Conservation (phyloP, 2,113 vertebrate species). For the Limnothrissa miodon region DNA sequence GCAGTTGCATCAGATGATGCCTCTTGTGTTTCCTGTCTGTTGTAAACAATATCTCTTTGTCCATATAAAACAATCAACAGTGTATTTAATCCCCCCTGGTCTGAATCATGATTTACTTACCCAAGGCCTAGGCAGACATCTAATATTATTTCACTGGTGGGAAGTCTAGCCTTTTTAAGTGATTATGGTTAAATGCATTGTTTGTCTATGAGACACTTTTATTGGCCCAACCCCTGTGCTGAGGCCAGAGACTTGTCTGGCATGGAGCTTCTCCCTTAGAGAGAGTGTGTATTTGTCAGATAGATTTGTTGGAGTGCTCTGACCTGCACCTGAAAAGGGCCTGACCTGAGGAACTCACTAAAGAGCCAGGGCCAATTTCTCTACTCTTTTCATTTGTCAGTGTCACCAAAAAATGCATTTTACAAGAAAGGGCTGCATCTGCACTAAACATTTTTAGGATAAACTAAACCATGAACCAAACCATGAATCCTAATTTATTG, state of each 20-base stretch:
- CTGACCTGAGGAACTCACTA: not conserved
- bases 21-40: conserved; percentile 16
- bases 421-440: too few relatives aligned
- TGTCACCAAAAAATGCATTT: not conserved
- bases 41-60: not conserved
- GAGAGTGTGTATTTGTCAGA: conserved; percentile 10
- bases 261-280: not conserved
- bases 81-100: not conserved
- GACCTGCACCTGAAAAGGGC: conserved; percentile 17
- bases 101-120: not conserved
- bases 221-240: not conserved
- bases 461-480: too few relatives aligned
- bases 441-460: too few relatives aligned
- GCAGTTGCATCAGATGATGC: not conserved
- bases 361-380: not conserved
- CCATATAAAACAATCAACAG: not conserved
- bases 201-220: conserved; percentile 28
- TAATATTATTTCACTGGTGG: conserved; percentile 23
- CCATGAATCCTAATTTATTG: too few relatives aligned
- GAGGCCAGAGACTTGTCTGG: conserved; percentile 22
- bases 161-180: conserved; percentile 32
- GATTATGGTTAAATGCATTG: conserved; percentile 37
- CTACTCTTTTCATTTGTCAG: not conserved
- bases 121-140: not conserved
- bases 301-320: not conserved